Base-by-base conservation (phyloP, 2,888 invertebrate genomes). In the Drosophila emarginata region DNA sequence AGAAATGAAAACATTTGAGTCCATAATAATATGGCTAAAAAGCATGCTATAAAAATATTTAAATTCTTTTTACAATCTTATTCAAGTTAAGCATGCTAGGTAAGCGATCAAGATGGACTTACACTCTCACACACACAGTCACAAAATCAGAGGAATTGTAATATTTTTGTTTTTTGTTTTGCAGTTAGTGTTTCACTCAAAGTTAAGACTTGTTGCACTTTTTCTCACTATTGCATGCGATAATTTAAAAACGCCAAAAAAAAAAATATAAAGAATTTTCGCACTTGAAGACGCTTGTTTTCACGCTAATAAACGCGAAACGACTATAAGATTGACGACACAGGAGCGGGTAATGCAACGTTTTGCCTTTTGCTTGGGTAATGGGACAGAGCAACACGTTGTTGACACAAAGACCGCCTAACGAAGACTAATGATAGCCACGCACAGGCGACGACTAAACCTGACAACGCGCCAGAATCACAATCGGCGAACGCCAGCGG, bases 401-500 rank as follows among this genome's bases (percentile, higher is more conserved):
- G 90, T 89, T 89, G 87, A 89, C 88, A 90, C 89, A 89, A 88
- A 89, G 90, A 88, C 88, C 88, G 90, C 83, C 85, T 80, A 87
- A 89, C 87, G 88, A 89, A 89, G 89, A 89, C 83, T 88, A 87
- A 88, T 81, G 86, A 79, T 76, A 77, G 78, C 73, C 60, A 68
- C 60, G 57, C 68, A 63, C 65, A 61, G 14, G 51, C 45, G 28
- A 53, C 63, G 62, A 64, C 54, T 23, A 18, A 45, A 45, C 18
- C 40, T 15, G 70, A 65, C 64, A 69, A 64, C 61, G 64, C 39
- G 45, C 14, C 62, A 56, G 12, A 32, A 28, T 39, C 23, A 51
- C 64, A 61, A 58, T 18, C 7, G 37, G 56, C 15, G n/a, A 18
- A 37, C 11, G 28, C 64, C 36, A 40, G 18, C 40, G 53, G 61